Base-by-base conservation (phyloP, 2,888 invertebrate species). In the Drosophila tanythrix region DNA sequence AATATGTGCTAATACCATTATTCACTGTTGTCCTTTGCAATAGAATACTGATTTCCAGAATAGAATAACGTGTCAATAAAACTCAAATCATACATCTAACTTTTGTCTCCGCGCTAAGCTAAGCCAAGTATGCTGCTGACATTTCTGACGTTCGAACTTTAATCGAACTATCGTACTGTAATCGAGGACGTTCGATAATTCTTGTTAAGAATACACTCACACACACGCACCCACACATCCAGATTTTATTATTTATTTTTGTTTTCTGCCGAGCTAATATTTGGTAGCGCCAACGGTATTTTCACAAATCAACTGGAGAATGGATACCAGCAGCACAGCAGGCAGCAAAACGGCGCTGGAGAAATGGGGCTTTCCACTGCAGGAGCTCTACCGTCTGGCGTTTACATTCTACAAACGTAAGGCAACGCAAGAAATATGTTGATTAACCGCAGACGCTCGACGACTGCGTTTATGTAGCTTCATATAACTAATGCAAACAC, bases 341-440 rank as follows among this genome's bases (percentile, higher is more conserved):
- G 51, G 38, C 62, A 66, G 40, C 27, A 67, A 66, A 59, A 63
- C 67, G 8, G 82, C 76, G 21, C 70, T 91, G 29, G 91, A 92
- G 63, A 95, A 96, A 94, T 96, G 96, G 95, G 95, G 96, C 57
- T 94, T 96, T 88, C 95, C 96, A 52, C 92, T 96, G 70, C 94
- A 95, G 90, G 97, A 98, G 90, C 95, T 99, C 59, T 99, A 98
- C 94, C 97, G 96, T 94, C 95, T 98, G 88, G 98, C 98, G 36
- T 94, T 98, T 71, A 95, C 95, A 91, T 99, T 98, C 94, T 99
- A 98, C 92, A 98, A 98, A 96, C 99, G 99, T 98, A 94, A 59
- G 46, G 27, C n/a, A 46, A n/a, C 84, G 91, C 70, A 6, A 11
- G 1, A 52, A 64, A 48, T 62, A 56, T 53, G 43, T 38, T 36